Evolutionary conservation across 1,140 invertebrate species (phyloP).

Genomic region (Calliphora vicina): DNA sequence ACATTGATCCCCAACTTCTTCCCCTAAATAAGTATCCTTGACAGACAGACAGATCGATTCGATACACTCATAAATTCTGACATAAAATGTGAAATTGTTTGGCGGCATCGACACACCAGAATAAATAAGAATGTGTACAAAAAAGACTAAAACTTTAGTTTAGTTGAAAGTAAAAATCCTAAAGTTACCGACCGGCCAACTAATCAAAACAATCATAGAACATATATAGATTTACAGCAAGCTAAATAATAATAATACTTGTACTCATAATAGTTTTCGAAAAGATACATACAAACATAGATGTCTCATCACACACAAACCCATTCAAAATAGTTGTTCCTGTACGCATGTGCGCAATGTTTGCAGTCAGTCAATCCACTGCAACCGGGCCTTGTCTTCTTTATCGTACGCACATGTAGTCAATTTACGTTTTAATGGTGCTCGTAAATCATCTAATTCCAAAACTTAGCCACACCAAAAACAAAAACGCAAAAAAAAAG

Average conservation of each 20-base stretch:
- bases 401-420: conserved; percentile 34
- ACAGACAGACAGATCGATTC: no score
- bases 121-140: neutral
- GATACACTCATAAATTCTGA: neutral
- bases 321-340: neutral
- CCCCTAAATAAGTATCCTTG: no score
- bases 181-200: neutral
- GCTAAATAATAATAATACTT: neutral
- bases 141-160: neutral
- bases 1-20: no score
- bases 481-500: no score
- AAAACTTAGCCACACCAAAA: conserved; percentile 11
- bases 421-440: conserved; percentile 40
- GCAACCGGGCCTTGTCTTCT: neutral
- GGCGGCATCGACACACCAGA: neutral
- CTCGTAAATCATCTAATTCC: conserved; percentile 43
- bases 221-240: neutral
- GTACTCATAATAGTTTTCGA: neutral
- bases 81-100: neutral
- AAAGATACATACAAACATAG: neutral
- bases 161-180: neutral
- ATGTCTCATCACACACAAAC: neutral
- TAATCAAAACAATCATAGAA: conserved; percentile 5
- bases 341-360: neutral
- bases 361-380: neutral